These are phyloP conservation scores for Sipha flava DNA, from an alignment of 1,140 invertebrate species.

Conservation along the genomic window DNA sequence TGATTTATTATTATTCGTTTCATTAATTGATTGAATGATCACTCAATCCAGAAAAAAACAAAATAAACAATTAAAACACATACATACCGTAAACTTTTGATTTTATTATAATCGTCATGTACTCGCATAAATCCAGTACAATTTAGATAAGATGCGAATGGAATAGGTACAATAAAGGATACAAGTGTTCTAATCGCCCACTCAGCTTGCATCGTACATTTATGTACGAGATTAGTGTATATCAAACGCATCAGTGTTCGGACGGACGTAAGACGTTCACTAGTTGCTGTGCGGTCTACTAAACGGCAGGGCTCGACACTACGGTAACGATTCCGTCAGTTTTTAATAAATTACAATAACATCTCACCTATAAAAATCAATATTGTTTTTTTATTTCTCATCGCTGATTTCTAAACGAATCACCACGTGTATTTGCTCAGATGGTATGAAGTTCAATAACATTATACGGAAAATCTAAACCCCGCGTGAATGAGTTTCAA, in stretches of 20 bases:
- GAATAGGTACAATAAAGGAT: not conserved
- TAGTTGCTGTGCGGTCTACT: no score
- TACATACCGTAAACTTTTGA: no score
- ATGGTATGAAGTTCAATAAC: not conserved
- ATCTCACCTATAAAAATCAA: no score
- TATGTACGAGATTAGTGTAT: no score
- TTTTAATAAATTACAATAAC: no score
- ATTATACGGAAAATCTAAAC: not conserved
- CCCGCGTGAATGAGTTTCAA: not conserved
- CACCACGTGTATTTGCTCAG: not conserved
- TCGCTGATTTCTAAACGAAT: not conserved
- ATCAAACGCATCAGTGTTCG: not conserved
- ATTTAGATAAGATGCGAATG: not conserved
- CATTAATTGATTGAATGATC: no score
- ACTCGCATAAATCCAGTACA: not conserved
- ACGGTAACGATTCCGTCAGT: no score
- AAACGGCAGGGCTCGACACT: no score
- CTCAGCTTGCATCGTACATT: not conserved
- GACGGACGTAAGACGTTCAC: not conserved
- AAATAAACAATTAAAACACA: no score
- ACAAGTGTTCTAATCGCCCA: not conserved
- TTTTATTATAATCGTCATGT: no score
- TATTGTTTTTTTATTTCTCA: not conserved
- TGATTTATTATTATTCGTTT: no score
- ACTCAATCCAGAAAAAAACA: no score